Base-by-base conservation (phyloP, 2,797 vertebrate genomes). In the Anolis apletophallus region DNA sequence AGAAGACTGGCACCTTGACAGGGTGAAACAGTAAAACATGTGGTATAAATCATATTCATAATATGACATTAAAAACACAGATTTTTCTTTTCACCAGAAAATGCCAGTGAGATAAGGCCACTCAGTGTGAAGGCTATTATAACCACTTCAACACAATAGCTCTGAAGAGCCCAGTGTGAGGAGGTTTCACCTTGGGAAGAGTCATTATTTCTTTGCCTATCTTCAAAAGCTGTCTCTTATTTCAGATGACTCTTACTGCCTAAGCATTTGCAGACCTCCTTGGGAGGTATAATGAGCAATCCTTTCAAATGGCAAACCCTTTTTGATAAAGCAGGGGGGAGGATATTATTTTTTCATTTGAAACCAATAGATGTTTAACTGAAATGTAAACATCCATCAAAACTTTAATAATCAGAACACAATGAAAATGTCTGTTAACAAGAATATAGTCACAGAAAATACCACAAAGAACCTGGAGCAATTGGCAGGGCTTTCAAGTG, bases 31-130 rank as follows among this genome's bases (percentile, higher is more conserved):
- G 89, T 19, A 88, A 83, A 91, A 77, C 80, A 46, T 91, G 93
- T 93, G 82, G 84, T 88, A 88, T 46, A 85, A 88, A 81, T 72
- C 68, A 85, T 73, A 82, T 85, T 88, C 54, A 85, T 92, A 92
- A 64, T 76, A 90, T 75, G 81, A 79, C 32, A 86, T 89, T 93
- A 91, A 92, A 93, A 94, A 91, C 90, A 81, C 7, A 87, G 75
- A 75, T 88, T 93, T 80, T 69, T 61, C 84, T 86, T 92, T 32
- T 34, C 52, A 83, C 77, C 54, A 87, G 91, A 92, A 92, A 93
- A 89, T 83, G 87, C 85, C 88, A 92, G 85, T 83, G n/a, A 91
- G 86, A 87, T 75, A 90, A 89, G 88, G 92, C 93, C 91, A 91
- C 4, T 23, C 85, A 82, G 80, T 89, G 68, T 57, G 64, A n/a